These are phyloP conservation scores for Aelia acuminata DNA, from an alignment of 2,888 invertebrate genomes.

Conservation along the genomic window DNA sequence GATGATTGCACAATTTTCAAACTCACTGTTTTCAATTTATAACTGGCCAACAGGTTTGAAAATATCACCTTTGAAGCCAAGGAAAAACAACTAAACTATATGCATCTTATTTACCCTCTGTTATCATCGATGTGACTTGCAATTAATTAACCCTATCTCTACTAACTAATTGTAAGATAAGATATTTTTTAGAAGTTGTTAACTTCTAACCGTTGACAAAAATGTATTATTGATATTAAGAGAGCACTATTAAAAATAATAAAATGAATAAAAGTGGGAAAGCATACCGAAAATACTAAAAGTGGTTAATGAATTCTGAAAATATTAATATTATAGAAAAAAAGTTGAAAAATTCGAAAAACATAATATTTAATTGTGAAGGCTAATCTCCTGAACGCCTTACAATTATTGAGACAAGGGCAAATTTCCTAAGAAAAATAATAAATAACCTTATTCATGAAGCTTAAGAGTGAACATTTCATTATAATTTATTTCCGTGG, in stretches of 20 bases:
- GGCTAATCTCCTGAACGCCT: too few species aligned
- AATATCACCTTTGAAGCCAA: neutral
- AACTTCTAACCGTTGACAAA: neutral
- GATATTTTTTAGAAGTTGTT: neutral
- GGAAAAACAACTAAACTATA: neutral
- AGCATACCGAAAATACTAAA: neutral
- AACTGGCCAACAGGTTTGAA: neutral
- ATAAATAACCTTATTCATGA: too few species aligned
- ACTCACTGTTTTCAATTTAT: neutral
- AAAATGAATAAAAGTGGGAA: neutral
- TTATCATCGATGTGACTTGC: neutral
- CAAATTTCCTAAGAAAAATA: too few species aligned
- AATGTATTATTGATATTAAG: neutral
- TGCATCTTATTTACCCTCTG: neutral
- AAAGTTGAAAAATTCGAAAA: neutral
- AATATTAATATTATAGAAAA: neutral
- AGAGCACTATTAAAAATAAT: neutral
- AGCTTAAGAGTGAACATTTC: too few species aligned
- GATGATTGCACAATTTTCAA: neutral
- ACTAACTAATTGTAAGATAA: neutral
- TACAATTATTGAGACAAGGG: too few species aligned
- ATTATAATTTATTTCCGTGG: too few species aligned
- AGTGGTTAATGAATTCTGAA: neutral
- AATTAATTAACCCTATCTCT: neutral
- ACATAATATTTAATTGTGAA: too few species aligned